These are phyloP conservation scores for Diglossa brunneiventris DNA, from an alignment of 2,113 vertebrate species.

Conservation along the genomic window DNA sequence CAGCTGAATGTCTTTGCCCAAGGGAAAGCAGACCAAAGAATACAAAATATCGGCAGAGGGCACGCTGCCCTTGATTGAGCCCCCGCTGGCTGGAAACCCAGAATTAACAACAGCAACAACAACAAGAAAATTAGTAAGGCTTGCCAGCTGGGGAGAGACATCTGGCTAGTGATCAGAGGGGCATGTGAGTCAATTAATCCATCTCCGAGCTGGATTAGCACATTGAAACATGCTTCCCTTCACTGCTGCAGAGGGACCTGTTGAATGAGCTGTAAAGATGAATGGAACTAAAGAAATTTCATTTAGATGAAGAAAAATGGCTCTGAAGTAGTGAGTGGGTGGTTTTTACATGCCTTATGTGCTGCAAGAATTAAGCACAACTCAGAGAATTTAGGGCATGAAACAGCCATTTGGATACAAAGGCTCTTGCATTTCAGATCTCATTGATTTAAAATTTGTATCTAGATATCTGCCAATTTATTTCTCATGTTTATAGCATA, in stretches of 20 bases:
- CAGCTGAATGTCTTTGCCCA: slow-evolving; percentile 44
- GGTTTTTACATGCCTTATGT: slow-evolving; percentile 37
- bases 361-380: slow-evolving; percentile 31
- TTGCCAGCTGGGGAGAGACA: slow-evolving; percentile 70
- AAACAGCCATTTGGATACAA: not conserved
- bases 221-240: slow-evolving; percentile 63
- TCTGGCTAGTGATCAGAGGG: slow-evolving; percentile 73
- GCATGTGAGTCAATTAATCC: slow-evolving; percentile 52
- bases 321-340: slow-evolving; percentile 53
- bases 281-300: slow-evolving; percentile 68
- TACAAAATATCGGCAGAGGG: slow-evolving; percentile 59
- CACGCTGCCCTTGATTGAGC: slow-evolving; percentile 60
- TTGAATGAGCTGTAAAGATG: slow-evolving; percentile 57
- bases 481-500: not conserved
- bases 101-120: slow-evolving; percentile 58
- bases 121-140: slow-evolving; percentile 50
- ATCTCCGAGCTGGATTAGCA: slow-evolving; percentile 40
- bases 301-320: slow-evolving; percentile 64
- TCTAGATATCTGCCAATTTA: not conserved
- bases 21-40: slow-evolving; percentile 38
- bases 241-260: slow-evolving; percentile 44
- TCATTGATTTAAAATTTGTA: not conserved
- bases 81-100: slow-evolving; percentile 65
- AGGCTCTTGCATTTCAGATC: not conserved
- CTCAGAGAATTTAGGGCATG: slow-evolving; percentile 30